phyloP scores from a whole-genome alignment of 2,888 invertebrate genomes.

The Lithophane semibrunnea region DNA sequence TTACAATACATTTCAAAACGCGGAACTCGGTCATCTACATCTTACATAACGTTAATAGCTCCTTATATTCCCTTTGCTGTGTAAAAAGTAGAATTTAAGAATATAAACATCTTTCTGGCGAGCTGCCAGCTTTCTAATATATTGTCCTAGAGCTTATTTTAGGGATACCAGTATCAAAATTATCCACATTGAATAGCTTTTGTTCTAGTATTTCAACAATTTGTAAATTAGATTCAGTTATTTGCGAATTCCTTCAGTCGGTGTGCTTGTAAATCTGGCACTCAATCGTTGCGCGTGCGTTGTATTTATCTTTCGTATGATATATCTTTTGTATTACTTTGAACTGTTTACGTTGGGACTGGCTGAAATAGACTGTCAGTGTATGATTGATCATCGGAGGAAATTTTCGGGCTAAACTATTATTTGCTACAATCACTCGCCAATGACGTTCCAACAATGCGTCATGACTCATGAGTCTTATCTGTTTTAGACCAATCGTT shows the following conservation, averaged over 20 bases:
- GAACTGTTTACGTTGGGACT: constrained; percentile 45
- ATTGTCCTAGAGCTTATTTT: constrained; percentile 47
- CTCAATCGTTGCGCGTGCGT: constrained; percentile 33
- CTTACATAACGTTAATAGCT: constrained; percentile 44
- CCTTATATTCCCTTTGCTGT: constrained; percentile 46
- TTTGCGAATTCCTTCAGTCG: constrained; percentile 24
- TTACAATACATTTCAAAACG: constrained; percentile 48
- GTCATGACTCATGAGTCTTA: constrained; percentile 21
- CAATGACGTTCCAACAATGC: constrained; percentile 6
- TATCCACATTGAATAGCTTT: constrained; percentile 4
- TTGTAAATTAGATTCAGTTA: constrained; percentile 16
- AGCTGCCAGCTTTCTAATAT: constrained; percentile 45
- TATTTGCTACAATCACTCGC: constrained; percentile 27
- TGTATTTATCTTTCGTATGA: constrained; percentile 53
- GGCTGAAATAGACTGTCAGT: constrained; percentile 53
- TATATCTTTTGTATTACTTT: constrained; percentile 51
- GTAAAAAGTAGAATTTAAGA: constrained; percentile 51
- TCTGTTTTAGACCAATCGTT: constrained; percentile 8
- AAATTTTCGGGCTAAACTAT: constrained; percentile 20
- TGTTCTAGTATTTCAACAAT: constrained; percentile 30
- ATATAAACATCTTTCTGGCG: constrained; percentile 54
- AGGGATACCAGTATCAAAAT: constrained; percentile 29
- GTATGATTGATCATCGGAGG: constrained; percentile 48
- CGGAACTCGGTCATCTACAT: constrained; percentile 43
- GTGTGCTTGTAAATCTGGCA: constrained; percentile 45